A percentile compares a stretch with the other conserved stretches of the same genome.
Evolutionary conservation across 2,113 vertebrate species (phyloP).

Genomic region (Cariama cristata): DNA sequence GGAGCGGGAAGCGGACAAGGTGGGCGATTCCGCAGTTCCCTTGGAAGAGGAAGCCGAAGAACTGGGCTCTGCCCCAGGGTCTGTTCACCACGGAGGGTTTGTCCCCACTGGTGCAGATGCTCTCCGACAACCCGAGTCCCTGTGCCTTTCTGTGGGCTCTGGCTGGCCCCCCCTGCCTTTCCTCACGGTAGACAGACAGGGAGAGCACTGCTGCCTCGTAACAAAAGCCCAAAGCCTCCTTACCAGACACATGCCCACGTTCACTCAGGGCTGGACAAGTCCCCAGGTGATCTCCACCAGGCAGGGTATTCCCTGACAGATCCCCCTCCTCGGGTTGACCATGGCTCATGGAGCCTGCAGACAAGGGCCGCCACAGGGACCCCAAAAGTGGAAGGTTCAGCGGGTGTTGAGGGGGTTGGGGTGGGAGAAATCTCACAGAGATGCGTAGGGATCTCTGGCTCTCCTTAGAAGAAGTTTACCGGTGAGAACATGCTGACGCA

Average conservation of each 20-base stretch:
- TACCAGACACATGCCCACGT: fast-evolving
- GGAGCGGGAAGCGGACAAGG: fast-evolving
- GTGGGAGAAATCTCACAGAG: too few species aligned
- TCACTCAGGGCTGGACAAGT: neutral
- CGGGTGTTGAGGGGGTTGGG: neutral
- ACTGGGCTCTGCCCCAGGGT: neutral
- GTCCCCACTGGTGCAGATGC: too few species aligned
- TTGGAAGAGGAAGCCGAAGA: neutral
- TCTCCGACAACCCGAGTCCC: fast-evolving
- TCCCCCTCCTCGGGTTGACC: neutral
- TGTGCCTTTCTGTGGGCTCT: fast-evolving
- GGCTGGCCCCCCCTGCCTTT: fast-evolving
- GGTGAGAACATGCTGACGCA: fast-evolving
- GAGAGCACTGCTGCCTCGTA: fast-evolving
- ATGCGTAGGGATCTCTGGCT: fast-evolving
- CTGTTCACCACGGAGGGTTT: neutral
- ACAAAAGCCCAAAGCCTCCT: neutral
- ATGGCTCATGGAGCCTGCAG: fast-evolving
- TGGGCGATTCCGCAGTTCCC: too few species aligned
- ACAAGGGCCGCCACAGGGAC: neutral
- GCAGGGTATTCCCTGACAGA: neutral
- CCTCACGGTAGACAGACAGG: fast-evolving
- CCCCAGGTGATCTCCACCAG: neutral
- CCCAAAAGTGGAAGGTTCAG: neutral
- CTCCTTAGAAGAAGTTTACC: neutral